Percentiles rank a stretch among this genome's conserved stretches.
Conservation (phyloP, 2,888 invertebrate genomes). For the Orchesella flavescens region DNA sequence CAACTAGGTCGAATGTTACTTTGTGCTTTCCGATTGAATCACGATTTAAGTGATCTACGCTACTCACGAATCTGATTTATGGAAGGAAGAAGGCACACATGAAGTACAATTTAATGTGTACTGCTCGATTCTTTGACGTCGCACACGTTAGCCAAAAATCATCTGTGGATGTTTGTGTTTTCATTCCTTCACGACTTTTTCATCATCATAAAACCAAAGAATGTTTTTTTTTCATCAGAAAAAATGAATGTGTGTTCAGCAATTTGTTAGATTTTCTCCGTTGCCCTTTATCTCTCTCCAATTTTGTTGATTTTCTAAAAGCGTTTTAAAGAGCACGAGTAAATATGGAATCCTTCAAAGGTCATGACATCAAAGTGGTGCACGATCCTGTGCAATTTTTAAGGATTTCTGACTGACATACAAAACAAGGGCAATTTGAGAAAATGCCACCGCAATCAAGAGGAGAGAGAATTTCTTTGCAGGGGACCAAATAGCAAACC, state of each 20-base stretch:
- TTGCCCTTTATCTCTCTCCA: not conserved
- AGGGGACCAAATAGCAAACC: too few species aligned
- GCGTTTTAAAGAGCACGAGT: not conserved
- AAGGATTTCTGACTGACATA: too few species aligned
- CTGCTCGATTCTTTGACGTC: conserved; percentile 15
- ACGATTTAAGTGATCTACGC: conserved; percentile 61
- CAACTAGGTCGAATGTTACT: conserved; percentile 66
- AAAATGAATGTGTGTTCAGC: not conserved
- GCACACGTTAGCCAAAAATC: not conserved
- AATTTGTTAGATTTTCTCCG: not conserved
- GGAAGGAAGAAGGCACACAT: conserved; percentile 43
- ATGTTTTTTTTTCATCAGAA: conserved; percentile 11
- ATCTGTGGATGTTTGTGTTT: not conserved
- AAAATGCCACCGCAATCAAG: too few species aligned
- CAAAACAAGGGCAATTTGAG: too few species aligned
- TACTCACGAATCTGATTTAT: conserved; percentile 67
- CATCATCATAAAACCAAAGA: conserved; percentile 63
- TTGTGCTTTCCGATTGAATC: conserved; percentile 66
- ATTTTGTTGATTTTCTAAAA: conserved; percentile 4
- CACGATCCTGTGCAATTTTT: not conserved
- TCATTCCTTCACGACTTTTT: conserved; percentile 58
- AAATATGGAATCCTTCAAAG: not conserved
- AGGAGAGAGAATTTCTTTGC: too few species aligned
- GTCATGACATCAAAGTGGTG: not conserved
- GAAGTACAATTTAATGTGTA: conserved; percentile 14